phyloP scores from a whole-genome alignment of 2,888 invertebrate genomes.

The Dromius quadrimaculatus region DNA sequence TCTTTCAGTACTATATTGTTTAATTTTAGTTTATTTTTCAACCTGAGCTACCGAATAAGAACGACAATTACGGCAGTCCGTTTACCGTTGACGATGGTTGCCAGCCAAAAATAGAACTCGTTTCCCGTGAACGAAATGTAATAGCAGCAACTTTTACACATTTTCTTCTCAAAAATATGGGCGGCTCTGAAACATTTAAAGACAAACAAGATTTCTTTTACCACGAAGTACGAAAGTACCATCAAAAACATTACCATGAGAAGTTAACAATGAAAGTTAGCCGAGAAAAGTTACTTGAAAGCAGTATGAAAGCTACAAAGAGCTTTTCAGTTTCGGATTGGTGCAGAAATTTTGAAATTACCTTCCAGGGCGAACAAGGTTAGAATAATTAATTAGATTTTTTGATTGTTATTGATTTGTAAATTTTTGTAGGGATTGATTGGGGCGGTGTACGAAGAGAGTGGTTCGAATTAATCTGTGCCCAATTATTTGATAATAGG shows the following conservation, averaged over 20 bases:
- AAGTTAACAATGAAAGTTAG: slow-evolving; percentile 85
- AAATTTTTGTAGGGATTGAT: slow-evolving; percentile 78
- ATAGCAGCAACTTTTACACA: slow-evolving; percentile 94
- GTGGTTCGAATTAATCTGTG: slow-evolving; percentile 94
- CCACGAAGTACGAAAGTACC: slow-evolving; percentile 82
- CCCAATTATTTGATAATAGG: slow-evolving; percentile 86
- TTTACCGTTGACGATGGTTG: slow-evolving; percentile 92
- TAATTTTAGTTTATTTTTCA: slow-evolving; percentile 75
- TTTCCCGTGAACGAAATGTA: slow-evolving; percentile 87
- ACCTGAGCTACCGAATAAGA: slow-evolving; percentile 69
- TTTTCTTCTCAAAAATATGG: slow-evolving; percentile 92
- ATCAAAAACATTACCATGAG: slow-evolving; percentile 89
- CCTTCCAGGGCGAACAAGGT: slow-evolving; percentile 95
- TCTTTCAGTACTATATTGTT: slow-evolving; percentile 22
- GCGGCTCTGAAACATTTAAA: slow-evolving; percentile 95
- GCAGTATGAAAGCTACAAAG: slow-evolving; percentile 87
- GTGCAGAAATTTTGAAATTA: slow-evolving; percentile 94
- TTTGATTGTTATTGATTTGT: slow-evolving; percentile 53
- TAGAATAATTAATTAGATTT: neutral
- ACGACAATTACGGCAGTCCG: slow-evolving; percentile 70
- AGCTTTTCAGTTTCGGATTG: slow-evolving; percentile 90
- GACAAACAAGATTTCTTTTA: slow-evolving; percentile 80
- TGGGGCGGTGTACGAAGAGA: slow-evolving; percentile 95
- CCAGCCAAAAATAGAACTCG: slow-evolving; percentile 86
- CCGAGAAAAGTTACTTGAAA: slow-evolving; percentile 84